These are phyloP conservation scores for Polyergus mexicanus DNA, from an alignment of 1,140 invertebrate genomes.

Conservation along the genomic window DNA sequence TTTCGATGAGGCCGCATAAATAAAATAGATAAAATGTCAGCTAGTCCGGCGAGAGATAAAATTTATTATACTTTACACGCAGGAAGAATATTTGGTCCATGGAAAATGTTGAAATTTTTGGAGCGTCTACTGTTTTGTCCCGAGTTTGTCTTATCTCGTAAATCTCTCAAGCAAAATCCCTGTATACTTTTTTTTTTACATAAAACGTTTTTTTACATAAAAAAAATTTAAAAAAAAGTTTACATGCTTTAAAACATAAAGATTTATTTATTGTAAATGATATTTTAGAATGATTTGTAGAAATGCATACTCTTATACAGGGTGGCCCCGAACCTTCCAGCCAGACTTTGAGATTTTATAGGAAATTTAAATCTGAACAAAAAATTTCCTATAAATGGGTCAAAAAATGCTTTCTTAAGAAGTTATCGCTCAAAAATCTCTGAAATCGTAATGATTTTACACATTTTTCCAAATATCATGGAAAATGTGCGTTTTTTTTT, in stretches of 20 bases:
- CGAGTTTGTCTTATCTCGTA: constrained; percentile 39
- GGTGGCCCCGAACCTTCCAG: no score
- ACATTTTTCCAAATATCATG: no score
- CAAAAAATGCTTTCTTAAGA: no score
- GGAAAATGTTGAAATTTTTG: constrained; percentile 16
- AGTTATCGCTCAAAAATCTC: no score
- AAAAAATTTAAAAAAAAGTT: not conserved
- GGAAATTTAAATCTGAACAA: no score
- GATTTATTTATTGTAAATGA: constrained; percentile 39
- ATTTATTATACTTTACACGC: constrained; percentile 52
- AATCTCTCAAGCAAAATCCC: constrained; percentile 21
- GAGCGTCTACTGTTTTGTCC: constrained; percentile 16
- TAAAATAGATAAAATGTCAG: constrained; percentile 39
- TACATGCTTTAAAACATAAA: constrained; percentile 16
- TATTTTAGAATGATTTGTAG: constrained; percentile 36
- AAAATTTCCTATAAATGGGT: no score
- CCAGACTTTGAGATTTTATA: no score
- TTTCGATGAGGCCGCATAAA: constrained; percentile 9
- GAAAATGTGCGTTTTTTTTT: no score
- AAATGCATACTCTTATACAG: constrained; percentile 22
- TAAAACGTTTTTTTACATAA: not conserved
- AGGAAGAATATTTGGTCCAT: not conserved
- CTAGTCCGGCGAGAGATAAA: not conserved
- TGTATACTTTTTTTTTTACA: no score
- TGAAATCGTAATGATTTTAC: no score